These are phyloP conservation scores for Myotis planiceps DNA, from an alignment of 2,797 vertebrate species.

Conservation along the genomic window DNA sequence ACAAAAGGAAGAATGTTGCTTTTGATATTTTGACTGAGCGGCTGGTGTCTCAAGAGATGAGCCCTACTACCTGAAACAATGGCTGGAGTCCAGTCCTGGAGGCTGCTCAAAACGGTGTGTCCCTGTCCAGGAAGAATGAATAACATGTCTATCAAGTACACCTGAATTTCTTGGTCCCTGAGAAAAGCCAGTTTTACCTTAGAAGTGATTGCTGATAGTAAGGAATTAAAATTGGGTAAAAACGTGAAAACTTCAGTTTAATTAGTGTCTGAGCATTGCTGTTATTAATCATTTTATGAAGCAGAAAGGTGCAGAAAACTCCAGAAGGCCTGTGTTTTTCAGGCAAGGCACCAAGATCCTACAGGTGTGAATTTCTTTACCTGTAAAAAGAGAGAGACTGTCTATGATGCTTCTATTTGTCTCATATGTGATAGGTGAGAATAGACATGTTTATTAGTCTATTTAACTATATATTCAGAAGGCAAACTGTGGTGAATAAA, in stretches of 20 bases:
- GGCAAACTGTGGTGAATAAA: background rate
- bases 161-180: background rate
- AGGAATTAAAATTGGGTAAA: background rate
- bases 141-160: fast-evolving
- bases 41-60: background rate
- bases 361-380: background rate
- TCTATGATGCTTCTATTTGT: no score
- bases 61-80: background rate
- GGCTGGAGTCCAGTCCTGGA: background rate
- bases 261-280: background rate
- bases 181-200: background rate
- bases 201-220: background rate
- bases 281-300: background rate
- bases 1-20: background rate
- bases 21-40: background rate
- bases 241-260: background rate
- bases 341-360: background rate
- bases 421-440: background rate
- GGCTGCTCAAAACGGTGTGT: fast-evolving
- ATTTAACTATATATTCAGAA: background rate
- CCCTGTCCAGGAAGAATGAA: background rate
- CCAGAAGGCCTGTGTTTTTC: background rate
- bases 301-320: background rate
- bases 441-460: fast-evolving
- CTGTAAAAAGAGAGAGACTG: background rate